Evolutionary conservation across 2,797 vertebrate genomes (phyloP), one percentile per base, ranked within the genome.

Genomic region (Denticeps clupeoides): DNA sequence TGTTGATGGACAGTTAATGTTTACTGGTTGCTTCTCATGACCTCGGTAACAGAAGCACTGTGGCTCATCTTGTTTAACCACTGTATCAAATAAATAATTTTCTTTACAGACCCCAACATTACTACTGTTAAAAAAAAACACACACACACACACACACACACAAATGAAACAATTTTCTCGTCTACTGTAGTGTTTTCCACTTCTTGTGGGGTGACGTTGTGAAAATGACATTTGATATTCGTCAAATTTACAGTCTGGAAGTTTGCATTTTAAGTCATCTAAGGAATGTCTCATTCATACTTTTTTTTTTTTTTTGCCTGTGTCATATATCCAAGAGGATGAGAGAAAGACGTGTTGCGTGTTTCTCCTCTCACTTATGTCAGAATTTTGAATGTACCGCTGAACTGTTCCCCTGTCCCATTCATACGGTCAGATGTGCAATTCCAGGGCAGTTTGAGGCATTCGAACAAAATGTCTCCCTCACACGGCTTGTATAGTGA

Each of bases 331-430:
- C 41, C 5, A 29, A 18, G 35, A n/a, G 48, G 27, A 44, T 16
- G 23, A n/a, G n/a, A n/a, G n/a, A n/a, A n/a, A n/a, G n/a, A n/a
- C n/a, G n/a, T n/a, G n/a, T n/a, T n/a, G n/a, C n/a, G n/a, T n/a
- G n/a, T n/a, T n/a, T n/a, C n/a, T n/a, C n/a, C n/a, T n/a, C n/a
- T n/a, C n/a, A 38, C 27, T 24, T 33, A 33, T 41, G n/a, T 48
- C 15, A 49, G 26, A 25, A 56, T 45, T 49, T 29, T 49, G 58
- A 64, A 64, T 64, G 58, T 64, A 58, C 40, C 45, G 41, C 47
- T 32, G 27, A 22, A 55, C 35, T 38, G 35, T 38, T 19, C 16
- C 35, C 15, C 49, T 25, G n/a, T 7, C 25, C 24, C 19, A 24
- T 44, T 8, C 25, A 40, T 15, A 19, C 24, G 11, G 24, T 47